phyloP scores from a whole-genome alignment of 2,113 vertebrate species.

The Xenopus laevis region DNA sequence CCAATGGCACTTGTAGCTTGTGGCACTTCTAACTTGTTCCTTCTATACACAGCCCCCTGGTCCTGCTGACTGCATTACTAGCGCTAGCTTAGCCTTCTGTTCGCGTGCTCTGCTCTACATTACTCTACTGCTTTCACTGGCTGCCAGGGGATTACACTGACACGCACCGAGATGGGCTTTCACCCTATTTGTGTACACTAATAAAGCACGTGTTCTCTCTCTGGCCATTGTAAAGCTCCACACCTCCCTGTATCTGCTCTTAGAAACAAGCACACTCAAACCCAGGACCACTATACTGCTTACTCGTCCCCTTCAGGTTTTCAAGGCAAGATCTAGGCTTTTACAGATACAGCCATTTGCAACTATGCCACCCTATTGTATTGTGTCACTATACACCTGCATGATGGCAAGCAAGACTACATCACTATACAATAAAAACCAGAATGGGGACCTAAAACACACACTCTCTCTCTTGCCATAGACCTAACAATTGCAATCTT shows the following conservation, averaged over 20 bases:
- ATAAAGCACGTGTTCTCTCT: too few species aligned
- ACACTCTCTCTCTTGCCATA: too few species aligned
- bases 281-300: too few species aligned
- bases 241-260: not conserved
- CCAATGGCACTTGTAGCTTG: constrained; percentile 7
- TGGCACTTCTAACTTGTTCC: not conserved
- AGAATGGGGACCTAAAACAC: too few species aligned
- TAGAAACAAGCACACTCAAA: not conserved
- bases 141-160: not conserved
- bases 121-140: not conserved
- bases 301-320: too few species aligned
- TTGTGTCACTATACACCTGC: too few species aligned
- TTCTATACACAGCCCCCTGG: constrained; percentile 14
- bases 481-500: too few species aligned
- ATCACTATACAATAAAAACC: too few species aligned
- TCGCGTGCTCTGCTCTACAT: not conserved
- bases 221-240: not conserved
- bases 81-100: not conserved
- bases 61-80: constrained; percentile 9
- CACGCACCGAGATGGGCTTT: not conserved
- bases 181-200: not conserved
- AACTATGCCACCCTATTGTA: too few species aligned
- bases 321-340: too few species aligned
- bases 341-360: too few species aligned
- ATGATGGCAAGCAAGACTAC: too few species aligned